phyloP scores from a whole-genome alignment of 2,888 invertebrate genomes.

The Pyrocoelia pectoralis region DNA sequence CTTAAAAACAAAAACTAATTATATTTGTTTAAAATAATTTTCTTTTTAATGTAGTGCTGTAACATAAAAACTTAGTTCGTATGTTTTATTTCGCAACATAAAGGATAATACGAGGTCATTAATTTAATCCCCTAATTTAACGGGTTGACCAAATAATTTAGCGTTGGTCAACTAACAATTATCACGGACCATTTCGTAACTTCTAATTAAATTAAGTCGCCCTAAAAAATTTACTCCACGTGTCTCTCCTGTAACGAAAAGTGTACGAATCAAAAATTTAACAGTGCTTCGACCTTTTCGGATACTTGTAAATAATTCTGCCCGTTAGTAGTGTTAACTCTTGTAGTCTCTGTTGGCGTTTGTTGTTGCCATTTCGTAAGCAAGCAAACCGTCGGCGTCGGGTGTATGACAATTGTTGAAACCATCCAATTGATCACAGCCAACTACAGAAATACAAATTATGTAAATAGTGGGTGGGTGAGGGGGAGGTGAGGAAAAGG shows the following conservation, averaged over 20 bases:
- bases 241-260: neutral
- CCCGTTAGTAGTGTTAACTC: too few species aligned
- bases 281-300: neutral
- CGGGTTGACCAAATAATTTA: neutral
- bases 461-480: conserved; percentile 27
- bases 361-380: neutral
- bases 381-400: neutral
- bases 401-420: conserved; percentile 27
- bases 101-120: neutral
- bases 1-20: too few species aligned
- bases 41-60: too few species aligned
- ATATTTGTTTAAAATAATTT: too few species aligned
- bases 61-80: too few species aligned
- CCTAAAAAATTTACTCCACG: neutral
- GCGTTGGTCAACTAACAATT: neutral
- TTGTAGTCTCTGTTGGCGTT: neutral
- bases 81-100: neutral
- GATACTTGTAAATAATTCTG: neutral
- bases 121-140: neutral
- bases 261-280: neutral
- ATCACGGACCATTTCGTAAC: neutral
- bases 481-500: conserved; percentile 4
- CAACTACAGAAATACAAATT: conserved; percentile 31
- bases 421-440: conserved; percentile 29
- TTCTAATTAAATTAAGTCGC: conserved; percentile 1